These are phyloP conservation scores for Heliconius hewitsoni DNA, from an alignment of 1,140 invertebrate genomes.

Conservation along the genomic window DNA sequence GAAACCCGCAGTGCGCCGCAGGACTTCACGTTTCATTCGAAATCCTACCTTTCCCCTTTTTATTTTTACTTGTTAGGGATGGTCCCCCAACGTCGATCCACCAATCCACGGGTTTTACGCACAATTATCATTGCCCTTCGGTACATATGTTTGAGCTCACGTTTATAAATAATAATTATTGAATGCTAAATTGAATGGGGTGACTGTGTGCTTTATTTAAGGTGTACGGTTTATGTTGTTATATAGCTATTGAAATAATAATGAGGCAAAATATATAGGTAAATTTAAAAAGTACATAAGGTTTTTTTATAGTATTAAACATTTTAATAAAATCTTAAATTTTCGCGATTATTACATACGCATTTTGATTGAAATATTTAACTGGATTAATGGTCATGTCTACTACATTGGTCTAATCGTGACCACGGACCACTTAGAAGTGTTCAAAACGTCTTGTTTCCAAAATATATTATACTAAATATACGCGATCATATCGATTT, in stretches of 20 bases:
- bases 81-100: conserved; percentile 49
- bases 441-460: too few species aligned
- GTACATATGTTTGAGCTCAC: conserved; percentile 75
- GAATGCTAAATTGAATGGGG: conserved; percentile 69
- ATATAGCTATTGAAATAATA: background rate
- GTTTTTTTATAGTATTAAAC: too few species aligned
- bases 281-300: too few species aligned
- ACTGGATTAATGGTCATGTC: too few species aligned
- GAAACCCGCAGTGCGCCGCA: conserved; percentile 61
- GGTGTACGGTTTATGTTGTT: background rate
- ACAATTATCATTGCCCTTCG: conserved; percentile 63
- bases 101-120: conserved; percentile 59
- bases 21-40: conserved; percentile 45
- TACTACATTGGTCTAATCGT: too few species aligned
- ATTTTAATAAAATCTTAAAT: too few species aligned
- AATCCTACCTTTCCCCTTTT: conserved; percentile 33
- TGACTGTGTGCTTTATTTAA: conserved; percentile 38
- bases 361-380: too few species aligned
- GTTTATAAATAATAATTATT: conserved; percentile 75
- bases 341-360: too few species aligned
- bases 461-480: too few species aligned
- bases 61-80: conserved; percentile 52
- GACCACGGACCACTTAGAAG: too few species aligned
- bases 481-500: too few species aligned
- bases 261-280: background rate